phyloP scores from a whole-genome alignment of 2,888 invertebrate genomes.

The Eupeodes latifasciatus region DNA sequence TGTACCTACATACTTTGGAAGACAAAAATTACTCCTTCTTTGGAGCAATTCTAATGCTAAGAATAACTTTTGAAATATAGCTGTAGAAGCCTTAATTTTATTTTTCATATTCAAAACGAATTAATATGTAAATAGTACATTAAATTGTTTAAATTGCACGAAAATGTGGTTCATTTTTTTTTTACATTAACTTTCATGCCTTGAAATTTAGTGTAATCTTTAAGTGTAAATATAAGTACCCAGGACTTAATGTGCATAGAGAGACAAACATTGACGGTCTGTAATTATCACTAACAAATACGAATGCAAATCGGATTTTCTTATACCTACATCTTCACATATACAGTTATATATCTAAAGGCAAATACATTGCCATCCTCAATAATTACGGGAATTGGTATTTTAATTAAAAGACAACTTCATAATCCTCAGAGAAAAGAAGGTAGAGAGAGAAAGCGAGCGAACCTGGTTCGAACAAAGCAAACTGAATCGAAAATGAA shows the following conservation, averaged over 20 bases:
- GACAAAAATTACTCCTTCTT: too few relatives aligned
- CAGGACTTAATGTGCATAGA: neutral
- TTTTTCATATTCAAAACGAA: too few relatives aligned
- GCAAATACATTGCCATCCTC: conserved; percentile 56
- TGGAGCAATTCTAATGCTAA: too few relatives aligned
- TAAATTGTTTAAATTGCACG: too few relatives aligned
- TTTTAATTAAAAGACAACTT: conserved; percentile 75
- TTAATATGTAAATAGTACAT: too few relatives aligned
- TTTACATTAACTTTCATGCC: too few relatives aligned
- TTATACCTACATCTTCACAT: neutral
- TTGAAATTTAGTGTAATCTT: too few relatives aligned
- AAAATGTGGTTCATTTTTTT: too few relatives aligned
- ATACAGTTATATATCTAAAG: conserved; percentile 3
- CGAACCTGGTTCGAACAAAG: conserved; percentile 51
- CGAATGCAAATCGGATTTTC: conserved; percentile 60
- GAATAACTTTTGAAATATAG: too few relatives aligned
- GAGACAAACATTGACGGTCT: neutral
- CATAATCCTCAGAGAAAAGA: conserved; percentile 39
- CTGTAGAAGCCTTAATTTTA: too few relatives aligned
- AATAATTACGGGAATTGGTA: conserved; percentile 70
- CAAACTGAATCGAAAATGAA: conserved; percentile 56
- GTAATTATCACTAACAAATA: conserved; percentile 66
- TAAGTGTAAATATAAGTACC: too few relatives aligned
- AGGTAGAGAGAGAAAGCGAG: conserved; percentile 6
- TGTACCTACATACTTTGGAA: too few relatives aligned